Base-by-base conservation (phyloP, 2,113 vertebrate genomes). In the Egretta garzetta region DNA sequence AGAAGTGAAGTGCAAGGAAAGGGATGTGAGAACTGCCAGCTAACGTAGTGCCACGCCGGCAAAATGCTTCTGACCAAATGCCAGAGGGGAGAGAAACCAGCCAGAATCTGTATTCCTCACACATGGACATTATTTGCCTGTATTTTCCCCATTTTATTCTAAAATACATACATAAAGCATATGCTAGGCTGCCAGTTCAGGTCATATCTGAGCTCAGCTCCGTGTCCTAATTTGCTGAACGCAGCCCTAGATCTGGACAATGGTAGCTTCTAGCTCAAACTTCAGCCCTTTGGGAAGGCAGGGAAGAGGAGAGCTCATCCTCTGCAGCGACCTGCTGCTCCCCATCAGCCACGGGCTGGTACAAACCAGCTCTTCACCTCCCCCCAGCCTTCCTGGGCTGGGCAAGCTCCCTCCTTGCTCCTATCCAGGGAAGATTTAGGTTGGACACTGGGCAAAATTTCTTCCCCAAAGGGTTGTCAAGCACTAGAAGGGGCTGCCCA, bases 41-140 rank as follows among this genome's bases (percentile, higher is more conserved):
- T 62, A 27, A 39, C 1, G 6, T 7, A 10, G 11, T 7, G 5
- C 23, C 20, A 3, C 1, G 7, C 10, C 3, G 4, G 3, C 24
- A 67, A 67, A 67, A 59, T 6, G 12, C 9, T 43, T 52, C 52
- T 27, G 21, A 50, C 3, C 10, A 27, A 26, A 16, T 0, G 0
- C 7, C 37, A 52, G 55, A 41, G 24, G 12, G 5, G 24, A 30
- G 4, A 39, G 33, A 16, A 47, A 68, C 23, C 0, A 28, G 8
- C 4, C 18, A 20, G 8, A 53, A 47, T 6, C 26, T 8, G 10
- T 7, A 41, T 1, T 39, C 13, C 11, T 18, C 26, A 35, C 11
- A 39, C 3, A 53, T 2, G 11, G 21, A 30, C 28, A 1, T 27
- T 21, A 45, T n/a, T 27, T 32, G 19, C 22, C 53, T 26, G 1